Evolutionary conservation across 2,797 vertebrate genomes (phyloP).

Genomic region (Sebastolobus alascanus): DNA sequence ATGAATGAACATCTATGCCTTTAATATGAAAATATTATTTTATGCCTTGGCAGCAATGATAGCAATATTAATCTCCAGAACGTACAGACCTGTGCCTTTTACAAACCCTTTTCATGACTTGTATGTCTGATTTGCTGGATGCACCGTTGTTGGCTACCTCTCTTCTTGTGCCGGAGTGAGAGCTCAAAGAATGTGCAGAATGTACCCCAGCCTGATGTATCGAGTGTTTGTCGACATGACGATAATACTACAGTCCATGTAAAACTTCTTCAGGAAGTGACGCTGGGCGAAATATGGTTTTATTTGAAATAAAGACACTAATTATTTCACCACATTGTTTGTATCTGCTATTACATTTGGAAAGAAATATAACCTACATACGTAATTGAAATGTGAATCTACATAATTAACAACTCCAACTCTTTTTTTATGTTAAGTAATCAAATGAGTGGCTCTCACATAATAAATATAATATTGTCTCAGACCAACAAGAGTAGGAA

Average conservation of each 20-base stretch:
- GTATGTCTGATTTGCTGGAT: constrained; percentile 39
- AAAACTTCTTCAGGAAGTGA: constrained; percentile 16
- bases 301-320: constrained; percentile 76
- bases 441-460: not conserved
- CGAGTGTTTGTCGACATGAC: constrained; percentile 9
- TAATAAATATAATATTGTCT: not conserved
- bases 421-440: not conserved
- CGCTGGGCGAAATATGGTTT: constrained; percentile 43
- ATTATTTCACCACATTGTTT: constrained; percentile 37
- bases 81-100: constrained; percentile 69
- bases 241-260: constrained; percentile 15
- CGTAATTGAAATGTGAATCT: not conserved
- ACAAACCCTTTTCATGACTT: constrained; percentile 29
- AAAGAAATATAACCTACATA: not conserved
- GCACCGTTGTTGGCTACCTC: constrained; percentile 19
- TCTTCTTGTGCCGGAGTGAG: constrained; percentile 32
- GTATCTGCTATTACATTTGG: not conserved
- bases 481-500: not conserved
- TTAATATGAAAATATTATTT: constrained; percentile 34
- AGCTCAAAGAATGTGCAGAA: constrained; percentile 23
- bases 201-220: constrained; percentile 20
- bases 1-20: constrained; percentile 54
- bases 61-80: constrained; percentile 58
- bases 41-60: constrained; percentile 52
- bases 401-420: not conserved